Evolutionary conservation across 2,113 vertebrate species (phyloP).

Genomic region (Nestor notabilis): DNA sequence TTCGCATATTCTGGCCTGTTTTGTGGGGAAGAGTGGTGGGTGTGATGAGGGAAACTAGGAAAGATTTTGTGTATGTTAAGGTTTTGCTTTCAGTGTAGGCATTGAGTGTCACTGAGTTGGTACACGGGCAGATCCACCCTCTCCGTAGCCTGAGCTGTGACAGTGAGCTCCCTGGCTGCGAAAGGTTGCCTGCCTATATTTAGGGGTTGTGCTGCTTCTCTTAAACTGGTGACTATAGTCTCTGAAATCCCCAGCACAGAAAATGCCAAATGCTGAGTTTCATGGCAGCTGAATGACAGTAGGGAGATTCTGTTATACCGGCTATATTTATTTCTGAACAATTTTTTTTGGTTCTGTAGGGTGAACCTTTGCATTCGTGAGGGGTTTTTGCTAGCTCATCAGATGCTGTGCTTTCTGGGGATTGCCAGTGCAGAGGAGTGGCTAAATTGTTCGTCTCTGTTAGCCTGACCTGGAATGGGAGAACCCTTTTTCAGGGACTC

Average conservation of each 20-base stretch:
- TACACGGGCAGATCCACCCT: not conserved
- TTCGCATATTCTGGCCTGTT: not conserved
- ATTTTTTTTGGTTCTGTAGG: not conserved
- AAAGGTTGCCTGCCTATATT: not conserved
- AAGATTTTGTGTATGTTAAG: not conserved
- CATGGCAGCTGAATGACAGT: not conserved
- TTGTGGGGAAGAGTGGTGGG: not conserved
- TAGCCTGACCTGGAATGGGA: not conserved
- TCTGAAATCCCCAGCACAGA: not conserved
- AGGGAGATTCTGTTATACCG: not conserved
- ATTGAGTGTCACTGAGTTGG: not conserved
- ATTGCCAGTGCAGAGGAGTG: not conserved
- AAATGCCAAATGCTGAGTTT: not conserved
- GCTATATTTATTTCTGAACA: not conserved
- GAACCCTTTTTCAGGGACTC: not conserved
- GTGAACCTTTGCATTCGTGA: not conserved
- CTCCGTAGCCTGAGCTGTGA: not conserved
- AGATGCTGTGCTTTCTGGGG: not conserved
- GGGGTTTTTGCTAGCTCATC: not conserved
- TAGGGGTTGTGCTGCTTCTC: not conserved
- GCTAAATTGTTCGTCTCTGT: not conserved
- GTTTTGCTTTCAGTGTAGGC: not conserved
- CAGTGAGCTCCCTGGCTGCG: rapidly evolving
- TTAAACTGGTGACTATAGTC: not conserved
- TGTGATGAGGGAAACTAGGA: not conserved